These are phyloP conservation scores for Schlechtendalia chinensis DNA, from an alignment of 1,140 invertebrate genomes.

Conservation along the genomic window DNA sequence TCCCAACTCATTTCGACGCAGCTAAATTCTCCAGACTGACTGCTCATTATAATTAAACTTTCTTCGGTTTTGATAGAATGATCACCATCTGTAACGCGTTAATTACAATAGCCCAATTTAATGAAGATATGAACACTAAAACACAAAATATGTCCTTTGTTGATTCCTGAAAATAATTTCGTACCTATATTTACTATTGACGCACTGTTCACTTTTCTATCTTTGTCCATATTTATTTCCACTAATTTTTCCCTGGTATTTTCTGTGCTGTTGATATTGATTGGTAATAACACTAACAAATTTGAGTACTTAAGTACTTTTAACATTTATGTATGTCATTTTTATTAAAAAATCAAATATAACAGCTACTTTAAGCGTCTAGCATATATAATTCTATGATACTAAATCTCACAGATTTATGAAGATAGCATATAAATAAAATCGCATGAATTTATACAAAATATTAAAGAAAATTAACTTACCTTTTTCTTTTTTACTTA, in stretches of 20 bases:
- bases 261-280: background rate
- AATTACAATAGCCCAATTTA: conserved; percentile 34
- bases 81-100: conserved; percentile 46
- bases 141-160: background rate
- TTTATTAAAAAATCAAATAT: background rate
- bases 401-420: conserved; percentile 23
- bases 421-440: conserved; percentile 23
- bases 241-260: background rate
- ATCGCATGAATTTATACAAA: conserved; percentile 15
- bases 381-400: conserved; percentile 47
- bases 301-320: conserved; percentile 27
- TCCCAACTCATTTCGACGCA: conserved; percentile 47
- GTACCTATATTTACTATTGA: conserved; percentile 22
- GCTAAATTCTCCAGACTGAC: conserved; percentile 29
- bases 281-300: conserved; percentile 40
- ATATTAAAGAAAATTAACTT: background rate
- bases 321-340: conserved; percentile 47
- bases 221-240: conserved; percentile 5
- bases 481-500: conserved; percentile 27
- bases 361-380: conserved; percentile 30
- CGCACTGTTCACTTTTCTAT: conserved; percentile 14
- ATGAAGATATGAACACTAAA: conserved; percentile 18
- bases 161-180: conserved; percentile 15
- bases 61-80: conserved; percentile 26
- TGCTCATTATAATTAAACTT: conserved; percentile 35